Evolutionary conservation across 2,888 invertebrate species (phyloP).

Genomic region (Drosophila yooni): DNA sequence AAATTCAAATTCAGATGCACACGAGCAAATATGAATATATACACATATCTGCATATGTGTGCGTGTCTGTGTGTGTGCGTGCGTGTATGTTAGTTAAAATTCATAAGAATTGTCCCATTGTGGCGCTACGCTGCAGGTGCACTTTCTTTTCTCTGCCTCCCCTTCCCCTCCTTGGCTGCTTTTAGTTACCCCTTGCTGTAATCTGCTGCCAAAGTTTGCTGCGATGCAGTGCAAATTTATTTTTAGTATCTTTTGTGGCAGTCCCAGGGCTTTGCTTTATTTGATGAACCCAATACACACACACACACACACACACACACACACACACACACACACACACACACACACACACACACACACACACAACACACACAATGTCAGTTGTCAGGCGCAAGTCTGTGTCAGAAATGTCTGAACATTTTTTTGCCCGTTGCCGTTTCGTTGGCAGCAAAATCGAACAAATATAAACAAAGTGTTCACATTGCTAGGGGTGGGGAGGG

Average conservation of each 20-base stretch:
- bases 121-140: slow-evolving; percentile 40
- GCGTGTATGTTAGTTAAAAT: slow-evolving; percentile 14
- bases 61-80: neutral
- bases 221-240: slow-evolving; percentile 63
- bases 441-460: slow-evolving; percentile 77
- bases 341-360: slow-evolving; percentile 10
- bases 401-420: slow-evolving; percentile 71
- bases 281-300: slow-evolving; percentile 46
- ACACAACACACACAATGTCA: slow-evolving; percentile 13
- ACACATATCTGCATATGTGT: neutral
- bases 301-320: slow-evolving; percentile 9
- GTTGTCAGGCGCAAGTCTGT: slow-evolving; percentile 59
- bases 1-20: slow-evolving; percentile 23
- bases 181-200: slow-evolving; percentile 5
- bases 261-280: slow-evolving; percentile 54
- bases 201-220: slow-evolving; percentile 32
- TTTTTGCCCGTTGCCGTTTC: slow-evolving; percentile 59
- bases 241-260: slow-evolving; percentile 62
- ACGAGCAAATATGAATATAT: neutral
- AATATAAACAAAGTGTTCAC: slow-evolving; percentile 72
- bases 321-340: slow-evolving; percentile 3
- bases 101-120: slow-evolving; percentile 38
- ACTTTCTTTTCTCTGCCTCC: neutral
- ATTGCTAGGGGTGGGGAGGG: neutral
- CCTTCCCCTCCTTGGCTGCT: neutral